phyloP scores from a whole-genome alignment of 2,797 vertebrate genomes.

The Myotis pilosus region DNA sequence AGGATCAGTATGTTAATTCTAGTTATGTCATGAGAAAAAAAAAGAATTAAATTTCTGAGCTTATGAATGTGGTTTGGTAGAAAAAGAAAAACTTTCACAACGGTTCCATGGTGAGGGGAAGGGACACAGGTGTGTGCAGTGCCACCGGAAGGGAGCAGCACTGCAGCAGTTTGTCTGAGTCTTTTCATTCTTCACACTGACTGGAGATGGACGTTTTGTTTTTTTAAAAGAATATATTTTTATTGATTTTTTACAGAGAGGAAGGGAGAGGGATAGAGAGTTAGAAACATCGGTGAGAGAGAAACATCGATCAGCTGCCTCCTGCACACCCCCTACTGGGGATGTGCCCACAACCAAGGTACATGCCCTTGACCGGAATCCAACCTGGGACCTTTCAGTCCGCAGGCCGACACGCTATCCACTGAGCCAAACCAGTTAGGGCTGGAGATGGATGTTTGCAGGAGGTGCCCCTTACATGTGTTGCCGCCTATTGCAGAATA shows the following conservation, averaged over 20 bases:
- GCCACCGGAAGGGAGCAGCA: background rate
- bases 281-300: too few species aligned
- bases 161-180: background rate
- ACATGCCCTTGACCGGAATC: too few species aligned
- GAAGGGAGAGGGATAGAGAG: too few species aligned
- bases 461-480: background rate
- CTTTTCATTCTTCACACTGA: background rate
- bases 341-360: too few species aligned
- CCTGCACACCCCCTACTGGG: too few species aligned
- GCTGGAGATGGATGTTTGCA: background rate
- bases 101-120: background rate
- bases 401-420: too few species aligned
- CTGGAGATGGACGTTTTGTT: background rate
- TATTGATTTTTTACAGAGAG: too few species aligned
- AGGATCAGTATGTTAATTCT: conserved; percentile 4
- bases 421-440: too few species aligned
- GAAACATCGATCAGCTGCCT: too few species aligned
- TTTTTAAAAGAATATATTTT: too few species aligned
- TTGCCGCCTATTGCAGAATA: background rate
- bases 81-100: background rate
- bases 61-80: conserved; percentile 19
- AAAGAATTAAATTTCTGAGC: background rate
- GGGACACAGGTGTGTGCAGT: background rate
- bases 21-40: conserved; percentile 38
- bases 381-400: too few species aligned